phyloP scores from a whole-genome alignment of 2,888 invertebrate species.

The Tenthredo notha region DNA sequence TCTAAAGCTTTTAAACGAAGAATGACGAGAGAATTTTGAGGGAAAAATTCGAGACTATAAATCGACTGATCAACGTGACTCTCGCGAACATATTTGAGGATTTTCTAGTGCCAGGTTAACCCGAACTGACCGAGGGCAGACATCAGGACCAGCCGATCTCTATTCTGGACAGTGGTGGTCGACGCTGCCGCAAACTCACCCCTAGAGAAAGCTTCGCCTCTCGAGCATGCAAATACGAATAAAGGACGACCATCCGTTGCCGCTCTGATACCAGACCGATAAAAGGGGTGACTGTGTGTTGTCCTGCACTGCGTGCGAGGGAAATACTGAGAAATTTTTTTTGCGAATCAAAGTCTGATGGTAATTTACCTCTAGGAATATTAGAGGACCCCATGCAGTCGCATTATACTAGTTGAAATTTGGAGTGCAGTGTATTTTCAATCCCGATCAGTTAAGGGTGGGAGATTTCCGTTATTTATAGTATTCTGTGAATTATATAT shows the following conservation, averaged over 20 bases:
- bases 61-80: conserved; percentile 18
- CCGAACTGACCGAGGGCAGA: conserved; percentile 16
- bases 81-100: neutral
- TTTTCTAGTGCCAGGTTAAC: neutral
- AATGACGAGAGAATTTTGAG: neutral
- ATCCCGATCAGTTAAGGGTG: conserved; percentile 23
- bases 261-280: conserved; percentile 18
- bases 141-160: conserved; percentile 50
- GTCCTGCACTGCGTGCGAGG: neutral
- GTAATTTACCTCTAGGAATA: neutral
- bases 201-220: conserved; percentile 13
- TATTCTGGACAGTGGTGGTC: conserved; percentile 29
- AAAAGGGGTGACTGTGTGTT: conserved; percentile 21
- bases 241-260: conserved; percentile 18
- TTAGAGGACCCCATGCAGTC: neutral
- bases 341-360: neutral
- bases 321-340: neutral
- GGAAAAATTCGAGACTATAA: neutral
- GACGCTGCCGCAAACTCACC: conserved; percentile 29
- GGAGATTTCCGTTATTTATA: conserved; percentile 7
- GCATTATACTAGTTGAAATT: neutral
- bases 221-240: conserved; percentile 42
- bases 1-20: neutral
- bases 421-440: conserved; percentile 21
- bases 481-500: conserved; percentile 5